Conservation (phyloP, 2,888 invertebrate species). For the Ornithoptera priamus region DNA sequence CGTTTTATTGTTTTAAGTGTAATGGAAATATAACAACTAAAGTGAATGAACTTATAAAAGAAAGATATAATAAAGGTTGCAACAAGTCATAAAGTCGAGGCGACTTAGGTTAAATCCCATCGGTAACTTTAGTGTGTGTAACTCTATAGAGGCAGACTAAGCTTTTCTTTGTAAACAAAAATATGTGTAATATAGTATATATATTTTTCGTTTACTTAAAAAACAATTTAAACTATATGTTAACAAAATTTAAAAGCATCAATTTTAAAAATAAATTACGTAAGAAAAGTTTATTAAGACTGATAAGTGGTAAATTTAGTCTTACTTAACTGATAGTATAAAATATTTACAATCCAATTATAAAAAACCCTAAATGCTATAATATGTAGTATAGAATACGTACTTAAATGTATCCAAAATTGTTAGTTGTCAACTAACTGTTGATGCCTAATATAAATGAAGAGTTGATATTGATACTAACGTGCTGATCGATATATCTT, state of each 20-base stretch:
- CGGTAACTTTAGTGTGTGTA: background rate
- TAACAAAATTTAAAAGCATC: too few relatives aligned
- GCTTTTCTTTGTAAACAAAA: background rate
- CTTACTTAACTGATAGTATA: too few relatives aligned
- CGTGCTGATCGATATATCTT: slow-evolving; percentile 59
- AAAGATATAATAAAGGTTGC: slow-evolving; percentile 11
- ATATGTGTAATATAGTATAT: background rate
- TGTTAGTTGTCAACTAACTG: background rate
- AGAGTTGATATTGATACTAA: slow-evolving; percentile 35
- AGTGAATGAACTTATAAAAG: slow-evolving; percentile 11
- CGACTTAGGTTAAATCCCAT: background rate
- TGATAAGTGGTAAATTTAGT: too few relatives aligned
- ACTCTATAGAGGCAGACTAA: background rate
- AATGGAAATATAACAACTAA: slow-evolving; percentile 4
- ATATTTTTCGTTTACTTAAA: background rate
- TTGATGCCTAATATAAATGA: slow-evolving; percentile 26
- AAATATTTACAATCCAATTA: background rate
- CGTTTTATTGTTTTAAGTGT: background rate
- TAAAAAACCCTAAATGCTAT: background rate
- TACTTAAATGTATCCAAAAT: background rate
- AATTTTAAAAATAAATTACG: too few relatives aligned
- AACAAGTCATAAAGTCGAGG: slow-evolving; percentile 5
- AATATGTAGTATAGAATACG: background rate
- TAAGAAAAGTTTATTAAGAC: too few relatives aligned
- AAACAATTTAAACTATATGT: background rate